phyloP scores from a whole-genome alignment of 1,140 invertebrate genomes.

The Neocloeon triangulifer region DNA sequence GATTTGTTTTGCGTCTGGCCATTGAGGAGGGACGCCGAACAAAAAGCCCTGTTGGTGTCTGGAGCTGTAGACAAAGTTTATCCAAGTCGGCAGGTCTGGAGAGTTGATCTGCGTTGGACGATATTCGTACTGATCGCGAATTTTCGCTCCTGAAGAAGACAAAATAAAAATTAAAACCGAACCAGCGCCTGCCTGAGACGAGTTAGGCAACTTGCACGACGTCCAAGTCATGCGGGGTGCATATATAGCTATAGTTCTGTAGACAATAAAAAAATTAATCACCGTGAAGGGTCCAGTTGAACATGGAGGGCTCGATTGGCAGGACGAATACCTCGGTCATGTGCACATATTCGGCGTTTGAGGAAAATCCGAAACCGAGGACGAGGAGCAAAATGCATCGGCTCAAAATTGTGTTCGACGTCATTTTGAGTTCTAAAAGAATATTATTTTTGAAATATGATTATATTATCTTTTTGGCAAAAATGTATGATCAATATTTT shows the following conservation, averaged over 20 bases:
- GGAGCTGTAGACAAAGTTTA: slow-evolving; percentile 54
- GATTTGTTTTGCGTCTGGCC: background rate
- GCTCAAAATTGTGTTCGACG: too few relatives aligned
- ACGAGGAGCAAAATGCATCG: too few relatives aligned
- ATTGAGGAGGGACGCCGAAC: slow-evolving; percentile 55
- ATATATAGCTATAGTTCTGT: too few relatives aligned
- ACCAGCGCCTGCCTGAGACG: background rate
- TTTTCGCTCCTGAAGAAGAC: slow-evolving; percentile 8
- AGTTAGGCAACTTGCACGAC: background rate
- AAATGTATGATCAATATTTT: too few relatives aligned
- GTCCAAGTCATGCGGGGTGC: slow-evolving; percentile 9
- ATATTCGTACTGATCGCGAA: slow-evolving; percentile 34
- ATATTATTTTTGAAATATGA: too few relatives aligned
- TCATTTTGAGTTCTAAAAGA: too few relatives aligned
- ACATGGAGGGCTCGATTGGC: slow-evolving; percentile 21
- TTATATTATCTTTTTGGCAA: too few relatives aligned
- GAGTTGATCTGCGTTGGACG: slow-evolving; percentile 38
- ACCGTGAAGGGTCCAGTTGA: slow-evolving; percentile 23
- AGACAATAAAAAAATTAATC: slow-evolving; percentile 10
- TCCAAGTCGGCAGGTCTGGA: slow-evolving; percentile 64
- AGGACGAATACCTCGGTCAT: slow-evolving; percentile 24
- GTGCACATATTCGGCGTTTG: slow-evolving; percentile 16
- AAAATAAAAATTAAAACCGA: slow-evolving; percentile 2
- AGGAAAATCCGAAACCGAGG: too few relatives aligned
- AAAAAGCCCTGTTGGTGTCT: slow-evolving; percentile 47